Base-by-base conservation (phyloP, 2,888 invertebrate genomes). In the Apoda limacodes region DNA sequence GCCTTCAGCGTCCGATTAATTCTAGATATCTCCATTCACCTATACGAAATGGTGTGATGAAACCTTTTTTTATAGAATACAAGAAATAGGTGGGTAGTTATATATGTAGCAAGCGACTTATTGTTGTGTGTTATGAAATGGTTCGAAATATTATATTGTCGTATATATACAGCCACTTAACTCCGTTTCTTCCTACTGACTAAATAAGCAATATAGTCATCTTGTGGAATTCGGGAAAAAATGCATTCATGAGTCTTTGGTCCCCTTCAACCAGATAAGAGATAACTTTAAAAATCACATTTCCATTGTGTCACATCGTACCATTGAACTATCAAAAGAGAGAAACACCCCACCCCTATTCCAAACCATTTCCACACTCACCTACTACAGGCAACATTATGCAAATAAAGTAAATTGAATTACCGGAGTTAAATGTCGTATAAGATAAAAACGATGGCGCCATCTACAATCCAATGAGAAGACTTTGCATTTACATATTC, bases 371-470 rank as follows among this genome's bases (percentile, higher is more conserved):
- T 66, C 68, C 74, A 74, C 70, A 66, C 66, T 74, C 75, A 78
- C 78, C 75, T 78, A 78, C 72, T 74, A 68, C 57, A 58, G 50
- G 52, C 56, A 60, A 67, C 78, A 72, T 76, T 78, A 80, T 80
- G 80, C 75, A 75, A 80, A 80, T 80, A 69, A 48, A 66, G 64
- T 74, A 80, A 80, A 80, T 80, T 80, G 80, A 80, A 80, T 80
- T 76, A 78, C 80, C 62, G 65, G 76, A 78, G 80, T 78, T 80
- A 80, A 80, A 80, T 80, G 80, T 80, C 69, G 74, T 70, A 75
- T 78, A 70, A 80, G 80, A 80, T 80, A 80, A 80, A 80, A 80
- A 80, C 80, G 78, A 78, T 69, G 60, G 60, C 53, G 74, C 72
- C 67, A 78, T 80, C 78, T 78, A 76, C 76, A 74, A 76, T 57